Percentiles rank a stretch among this genome's conserved stretches.
phyloP scores from a whole-genome alignment of 2,113 vertebrate genomes.

The Propithecus coquereli region DNA sequence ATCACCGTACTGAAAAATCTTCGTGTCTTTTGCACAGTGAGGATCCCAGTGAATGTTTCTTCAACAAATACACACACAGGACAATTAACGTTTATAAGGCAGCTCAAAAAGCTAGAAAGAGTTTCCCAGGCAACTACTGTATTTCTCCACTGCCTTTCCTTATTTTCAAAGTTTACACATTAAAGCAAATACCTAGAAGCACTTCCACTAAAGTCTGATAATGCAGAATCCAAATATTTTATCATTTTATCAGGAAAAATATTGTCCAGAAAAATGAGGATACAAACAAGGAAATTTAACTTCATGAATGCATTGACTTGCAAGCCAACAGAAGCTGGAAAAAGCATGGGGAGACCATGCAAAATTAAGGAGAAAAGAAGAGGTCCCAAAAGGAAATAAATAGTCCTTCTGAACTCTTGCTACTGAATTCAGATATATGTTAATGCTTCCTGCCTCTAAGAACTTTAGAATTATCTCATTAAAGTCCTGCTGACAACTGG shows the following conservation, averaged over 20 bases:
- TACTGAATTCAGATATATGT: neutral
- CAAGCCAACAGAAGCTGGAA: neutral
- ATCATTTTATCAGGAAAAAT: neutral
- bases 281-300: neutral
- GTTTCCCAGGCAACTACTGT: neutral
- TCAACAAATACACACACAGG: neutral
- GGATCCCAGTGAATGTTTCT: neutral
- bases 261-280: neutral
- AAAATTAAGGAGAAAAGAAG: neutral
- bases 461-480: neutral
- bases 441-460: neutral
- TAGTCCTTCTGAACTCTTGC: neutral
- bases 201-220: neutral
- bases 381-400: neutral
- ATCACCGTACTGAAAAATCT: neutral
- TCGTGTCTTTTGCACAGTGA: neutral
- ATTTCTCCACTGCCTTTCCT: neutral
- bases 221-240: neutral
- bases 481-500: neutral
- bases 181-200: neutral
- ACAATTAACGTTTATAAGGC: neutral
- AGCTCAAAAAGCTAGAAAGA: neutral
- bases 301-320: neutral
- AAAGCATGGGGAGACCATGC: neutral
- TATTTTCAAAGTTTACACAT: neutral